Percentiles rank a stretch among this genome's conserved stretches.
These are phyloP conservation scores for Mnemiopsis leidyi DNA, from an alignment of 37 sponge, comb jelly and placozoan species.

Conservation along the genomic window DNA sequence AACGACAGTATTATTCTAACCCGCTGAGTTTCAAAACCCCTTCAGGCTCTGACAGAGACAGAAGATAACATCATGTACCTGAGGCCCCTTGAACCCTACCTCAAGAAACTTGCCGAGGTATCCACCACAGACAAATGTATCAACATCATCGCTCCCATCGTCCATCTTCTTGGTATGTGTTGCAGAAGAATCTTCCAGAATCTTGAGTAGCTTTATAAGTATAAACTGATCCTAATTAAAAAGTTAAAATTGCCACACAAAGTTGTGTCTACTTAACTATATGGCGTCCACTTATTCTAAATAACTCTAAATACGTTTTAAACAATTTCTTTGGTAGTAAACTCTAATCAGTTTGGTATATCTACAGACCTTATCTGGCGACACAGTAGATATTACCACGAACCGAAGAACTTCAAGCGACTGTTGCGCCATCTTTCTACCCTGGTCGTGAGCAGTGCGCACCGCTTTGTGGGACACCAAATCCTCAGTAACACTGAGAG, in stretches of 20 bases:
- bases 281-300: neutral
- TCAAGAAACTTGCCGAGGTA: neutral
- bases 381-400: slow-evolving; percentile 67
- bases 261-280: neutral
- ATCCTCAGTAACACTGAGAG: slow-evolving; percentile 71
- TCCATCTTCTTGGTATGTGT: slow-evolving; percentile 25
- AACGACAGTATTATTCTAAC: neutral
- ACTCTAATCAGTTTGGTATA: too few species aligned
- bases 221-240: neutral
- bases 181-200: too few species aligned
- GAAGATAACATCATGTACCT: slow-evolving; percentile 55
- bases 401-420: slow-evolving; percentile 71
- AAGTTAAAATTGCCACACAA: neutral
- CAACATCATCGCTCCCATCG: slow-evolving; percentile 31
- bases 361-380: slow-evolving; percentile 50
- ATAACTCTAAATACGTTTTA: too few species aligned
- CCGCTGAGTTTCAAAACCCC: neutral
- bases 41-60: slow-evolving; percentile 30
- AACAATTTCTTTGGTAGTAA: too few species aligned
- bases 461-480: slow-evolving; percentile 69
- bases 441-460: slow-evolving; percentile 73
- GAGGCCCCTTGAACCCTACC: slow-evolving; percentile 26
- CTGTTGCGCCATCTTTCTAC: slow-evolving; percentile 72
- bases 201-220: too few species aligned
- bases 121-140: slow-evolving; percentile 27